Conservation (phyloP, 2,888 invertebrate species). For the Hemistola chrysoprasaria region DNA sequence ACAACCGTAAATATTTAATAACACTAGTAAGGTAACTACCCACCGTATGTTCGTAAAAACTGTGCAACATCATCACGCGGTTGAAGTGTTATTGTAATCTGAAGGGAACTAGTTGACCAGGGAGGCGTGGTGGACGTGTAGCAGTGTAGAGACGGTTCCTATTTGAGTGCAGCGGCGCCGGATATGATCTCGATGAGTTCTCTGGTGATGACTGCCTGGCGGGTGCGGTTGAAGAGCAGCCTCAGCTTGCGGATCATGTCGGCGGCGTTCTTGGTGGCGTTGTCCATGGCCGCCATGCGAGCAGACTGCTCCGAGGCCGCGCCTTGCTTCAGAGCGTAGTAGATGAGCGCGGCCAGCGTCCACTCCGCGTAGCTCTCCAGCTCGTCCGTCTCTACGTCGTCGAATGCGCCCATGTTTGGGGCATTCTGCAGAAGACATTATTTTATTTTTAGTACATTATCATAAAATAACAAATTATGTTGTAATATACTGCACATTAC, state of each 20-base stretch:
- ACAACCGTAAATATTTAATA: no score
- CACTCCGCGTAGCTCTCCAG: constrained; percentile 88
- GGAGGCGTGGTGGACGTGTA: no score
- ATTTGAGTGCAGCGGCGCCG: constrained; percentile 89
- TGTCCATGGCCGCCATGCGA: constrained; percentile 93
- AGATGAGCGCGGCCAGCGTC: constrained; percentile 86
- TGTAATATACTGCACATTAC: no score
- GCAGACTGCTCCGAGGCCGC: constrained; percentile 90
- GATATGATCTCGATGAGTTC: constrained; percentile 96
- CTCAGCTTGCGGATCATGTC: constrained; percentile 90
- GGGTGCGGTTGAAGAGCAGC: constrained; percentile 88
- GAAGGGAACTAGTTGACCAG: no score
- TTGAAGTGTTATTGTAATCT: no score
- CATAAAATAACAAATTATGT: no score
- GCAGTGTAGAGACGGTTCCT: constrained; percentile 5
- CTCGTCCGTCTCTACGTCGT: constrained; percentile 86
- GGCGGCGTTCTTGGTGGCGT: constrained; percentile 90
- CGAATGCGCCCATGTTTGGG: constrained; percentile 85
- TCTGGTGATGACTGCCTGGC: constrained; percentile 92
- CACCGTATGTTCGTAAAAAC: no score
- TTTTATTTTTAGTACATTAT: no score
- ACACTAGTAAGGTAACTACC: no score
- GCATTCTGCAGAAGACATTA: constrained; percentile 61
- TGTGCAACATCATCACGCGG: no score
- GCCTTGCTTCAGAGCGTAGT: constrained; percentile 88